Evolutionary conservation across 2,888 invertebrate species (phyloP), one percentile per base, ranked within the genome.

Genomic region (Dolichopus griseipennis): DNA sequence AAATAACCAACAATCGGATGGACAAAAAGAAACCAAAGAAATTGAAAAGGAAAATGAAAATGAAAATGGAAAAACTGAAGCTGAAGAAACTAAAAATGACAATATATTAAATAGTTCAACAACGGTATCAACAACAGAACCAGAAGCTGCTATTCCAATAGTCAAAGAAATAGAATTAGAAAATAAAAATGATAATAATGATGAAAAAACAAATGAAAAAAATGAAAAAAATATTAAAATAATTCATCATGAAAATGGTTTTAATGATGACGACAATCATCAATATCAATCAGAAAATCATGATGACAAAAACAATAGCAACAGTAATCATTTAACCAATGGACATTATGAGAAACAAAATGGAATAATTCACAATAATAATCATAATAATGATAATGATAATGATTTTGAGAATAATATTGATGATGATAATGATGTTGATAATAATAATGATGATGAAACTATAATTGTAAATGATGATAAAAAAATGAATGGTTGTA

Each of bases 41-140:
- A 27, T 4, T 4, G 27, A 27, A 27, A 27, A 27, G 27, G 83
- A 83, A 73, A 82, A 83, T 68, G 83, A 83, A 71, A 83, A 83
- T 73, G 83, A 83, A 0, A 83, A 83, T 74, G 84, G 83, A 0
- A 78, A 83, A 69, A 83, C 84, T 71, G 80, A 80, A 61, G 83
- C 83, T n/a, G n/a, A n/a, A 67, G 74, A 84, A 4, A 83, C 83
- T 69, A 81, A 83, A 68, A 72, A 75, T 72, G 80, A 78, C 65
- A 64, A 72, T 34, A 66, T 64, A 41, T 83, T 80, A 73, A 83
- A 82, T 70, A 70, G 82, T 41, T 12, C 20, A 20, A 61, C 20
- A 20, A 61, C 21, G 18, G 18, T 7, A 18, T 10, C 34, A 34
- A 21, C 62, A 62, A 37, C 62, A 21, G 61, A 20, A 61, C 15